These are phyloP conservation scores for Enteromius treurensis DNA, from an alignment of 2,797 vertebrate species.

Conservation along the genomic window DNA sequence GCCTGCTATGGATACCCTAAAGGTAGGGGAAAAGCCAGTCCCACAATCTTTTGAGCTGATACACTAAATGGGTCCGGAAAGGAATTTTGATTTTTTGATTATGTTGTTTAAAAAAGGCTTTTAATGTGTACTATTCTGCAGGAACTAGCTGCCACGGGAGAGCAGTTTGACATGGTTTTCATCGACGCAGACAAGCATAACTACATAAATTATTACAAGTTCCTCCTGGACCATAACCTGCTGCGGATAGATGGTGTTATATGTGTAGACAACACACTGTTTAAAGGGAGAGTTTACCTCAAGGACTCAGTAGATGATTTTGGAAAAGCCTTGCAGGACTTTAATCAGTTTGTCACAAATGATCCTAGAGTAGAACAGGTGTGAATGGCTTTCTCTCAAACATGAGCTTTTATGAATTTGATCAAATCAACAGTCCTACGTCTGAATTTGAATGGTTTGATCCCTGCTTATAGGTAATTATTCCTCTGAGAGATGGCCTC, in stretches of 20 bases:
- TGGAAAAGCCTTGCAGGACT: slow-evolving; percentile 77
- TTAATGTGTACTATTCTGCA: slow-evolving; percentile 51
- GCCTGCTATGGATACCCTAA: slow-evolving; percentile 71
- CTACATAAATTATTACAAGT: slow-evolving; percentile 83
- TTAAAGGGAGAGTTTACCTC: slow-evolving; percentile 83
- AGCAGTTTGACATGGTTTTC: slow-evolving; percentile 85
- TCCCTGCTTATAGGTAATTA: slow-evolving; percentile 70
- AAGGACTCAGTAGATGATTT: slow-evolving; percentile 77
- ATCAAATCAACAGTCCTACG: not conserved
- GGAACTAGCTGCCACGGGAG: slow-evolving; percentile 76
- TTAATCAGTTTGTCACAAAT: slow-evolving; percentile 77
- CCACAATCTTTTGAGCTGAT: not conserved
- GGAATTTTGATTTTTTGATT: not conserved
- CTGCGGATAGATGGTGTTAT: slow-evolving; percentile 79
- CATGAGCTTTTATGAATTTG: not conserved
- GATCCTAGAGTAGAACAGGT: slow-evolving; percentile 81
- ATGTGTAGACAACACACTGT: slow-evolving; percentile 81
- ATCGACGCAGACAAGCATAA: slow-evolving; percentile 85
- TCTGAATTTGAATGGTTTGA: not conserved
- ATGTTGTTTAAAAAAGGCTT: not conserved
- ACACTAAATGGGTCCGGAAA: not conserved
- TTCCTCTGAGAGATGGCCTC: slow-evolving; percentile 81
- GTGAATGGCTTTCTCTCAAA: not conserved
- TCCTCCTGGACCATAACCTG: slow-evolving; percentile 84
- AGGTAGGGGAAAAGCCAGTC: slow-evolving; percentile 64